phyloP scores from a whole-genome alignment of 2,888 invertebrate genomes.

The Hemicrepidius hirtus region DNA sequence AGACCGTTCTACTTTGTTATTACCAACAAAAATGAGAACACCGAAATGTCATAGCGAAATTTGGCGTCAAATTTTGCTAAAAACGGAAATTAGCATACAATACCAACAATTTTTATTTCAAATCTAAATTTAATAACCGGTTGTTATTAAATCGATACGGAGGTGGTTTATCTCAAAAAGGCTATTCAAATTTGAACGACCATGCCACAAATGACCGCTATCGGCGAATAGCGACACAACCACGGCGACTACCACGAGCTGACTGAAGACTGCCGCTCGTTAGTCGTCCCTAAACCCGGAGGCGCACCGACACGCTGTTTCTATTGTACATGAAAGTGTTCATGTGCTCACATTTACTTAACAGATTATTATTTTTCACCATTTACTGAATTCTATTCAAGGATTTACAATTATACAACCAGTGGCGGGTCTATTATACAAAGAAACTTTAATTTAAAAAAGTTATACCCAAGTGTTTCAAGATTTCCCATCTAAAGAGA shows the following conservation, averaged over 20 bases:
- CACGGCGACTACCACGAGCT: slow-evolving; percentile 42
- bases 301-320: slow-evolving; percentile 48
- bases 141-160: slow-evolving; percentile 7
- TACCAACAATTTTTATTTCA: slow-evolving; percentile 1
- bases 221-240: slow-evolving; percentile 27
- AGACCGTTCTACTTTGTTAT: slow-evolving; percentile 36
- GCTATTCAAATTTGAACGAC: slow-evolving; percentile 23
- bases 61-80: background rate
- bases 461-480: no score
- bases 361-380: slow-evolving; percentile 46
- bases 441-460: no score
- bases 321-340: slow-evolving; percentile 52
- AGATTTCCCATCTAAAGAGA: no score
- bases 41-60: slow-evolving; percentile 25
- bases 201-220: slow-evolving; percentile 36
- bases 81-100: background rate
- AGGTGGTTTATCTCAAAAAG: slow-evolving; percentile 4
- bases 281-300: slow-evolving; percentile 38
- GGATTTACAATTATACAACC: slow-evolving; percentile 15
- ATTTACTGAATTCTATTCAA: slow-evolving; percentile 35
- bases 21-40: slow-evolving; percentile 27
- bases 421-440: no score
- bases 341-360: slow-evolving; percentile 44
- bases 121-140: slow-evolving; percentile 13
- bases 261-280: slow-evolving; percentile 44